Conservation (phyloP, 2,113 vertebrate genomes). For the Saccopteryx bilineata region DNA sequence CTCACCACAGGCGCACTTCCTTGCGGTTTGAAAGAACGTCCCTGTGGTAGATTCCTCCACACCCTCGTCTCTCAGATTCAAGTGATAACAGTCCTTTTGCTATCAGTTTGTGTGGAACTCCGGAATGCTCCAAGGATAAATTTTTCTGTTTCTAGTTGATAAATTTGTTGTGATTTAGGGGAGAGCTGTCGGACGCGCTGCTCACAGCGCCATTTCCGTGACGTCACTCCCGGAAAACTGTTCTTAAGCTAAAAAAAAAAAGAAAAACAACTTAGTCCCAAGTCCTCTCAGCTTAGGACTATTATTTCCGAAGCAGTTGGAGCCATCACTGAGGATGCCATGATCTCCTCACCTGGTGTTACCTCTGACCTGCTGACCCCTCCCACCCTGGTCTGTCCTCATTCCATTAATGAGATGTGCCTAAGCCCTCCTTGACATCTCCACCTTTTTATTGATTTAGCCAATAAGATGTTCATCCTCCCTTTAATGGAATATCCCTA, state of each 20-base stretch:
- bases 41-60: too few relatives aligned
- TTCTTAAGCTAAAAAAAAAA: not conserved
- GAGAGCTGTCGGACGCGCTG: too few relatives aligned
- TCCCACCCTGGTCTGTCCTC: not conserved
- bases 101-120: too few relatives aligned
- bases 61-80: too few relatives aligned
- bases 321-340: not conserved
- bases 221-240: too few relatives aligned
- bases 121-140: too few relatives aligned
- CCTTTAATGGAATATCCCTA: not conserved
- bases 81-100: too few relatives aligned
- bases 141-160: too few relatives aligned
- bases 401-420: not conserved
- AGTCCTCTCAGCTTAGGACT: not conserved
- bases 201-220: too few relatives aligned
- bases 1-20: too few relatives aligned
- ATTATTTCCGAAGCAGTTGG: not conserved
- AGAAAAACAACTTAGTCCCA: not conserved
- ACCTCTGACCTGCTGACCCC: not conserved
- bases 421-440: not conserved
- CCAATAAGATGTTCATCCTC: conserved; percentile 8
- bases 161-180: too few relatives aligned
- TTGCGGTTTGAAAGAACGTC: too few relatives aligned
- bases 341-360: not conserved
- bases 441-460: not conserved